phyloP scores from a whole-genome alignment of 2,113 vertebrate genomes.

The Pluvialis apricaria region DNA sequence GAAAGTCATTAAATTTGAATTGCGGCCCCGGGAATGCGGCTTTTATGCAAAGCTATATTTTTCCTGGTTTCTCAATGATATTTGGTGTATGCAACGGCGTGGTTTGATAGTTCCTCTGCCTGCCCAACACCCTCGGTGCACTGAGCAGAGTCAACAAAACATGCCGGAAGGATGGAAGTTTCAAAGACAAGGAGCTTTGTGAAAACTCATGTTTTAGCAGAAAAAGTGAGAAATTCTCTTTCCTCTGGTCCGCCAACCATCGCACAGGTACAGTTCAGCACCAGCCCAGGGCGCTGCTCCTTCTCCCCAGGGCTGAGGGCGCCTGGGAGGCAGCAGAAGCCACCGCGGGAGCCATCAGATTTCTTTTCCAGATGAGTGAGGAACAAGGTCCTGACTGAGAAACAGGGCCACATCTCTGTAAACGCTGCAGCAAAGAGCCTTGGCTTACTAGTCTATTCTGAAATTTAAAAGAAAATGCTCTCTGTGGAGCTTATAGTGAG shows the following conservation, averaged over 20 bases:
- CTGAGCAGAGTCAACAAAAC: neutral
- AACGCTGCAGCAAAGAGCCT: accelerated
- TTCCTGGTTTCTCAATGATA: neutral
- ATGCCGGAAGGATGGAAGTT: neutral
- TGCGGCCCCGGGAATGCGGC: neutral
- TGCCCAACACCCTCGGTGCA: neutral
- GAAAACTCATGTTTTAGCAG: neutral
- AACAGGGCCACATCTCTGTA: neutral
- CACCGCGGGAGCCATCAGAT: neutral
- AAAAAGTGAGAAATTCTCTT: neutral
- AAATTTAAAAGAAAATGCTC: neutral
- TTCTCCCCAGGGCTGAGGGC: neutral
- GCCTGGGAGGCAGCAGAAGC: neutral
- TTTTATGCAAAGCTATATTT: accelerated
- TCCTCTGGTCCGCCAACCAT: neutral
- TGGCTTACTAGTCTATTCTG: neutral
- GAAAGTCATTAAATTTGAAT: neutral
- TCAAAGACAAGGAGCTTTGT: neutral
- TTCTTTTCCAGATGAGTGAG: neutral
- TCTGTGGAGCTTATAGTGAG: neutral
- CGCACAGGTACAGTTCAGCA: neutral
- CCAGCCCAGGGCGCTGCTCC: neutral
- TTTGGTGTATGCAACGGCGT: accelerated
- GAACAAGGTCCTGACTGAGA: neutral
- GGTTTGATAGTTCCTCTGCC: neutral